These are phyloP conservation scores for Caracal caracal DNA, from an alignment of 2,113 vertebrate species.

Conservation along the genomic window DNA sequence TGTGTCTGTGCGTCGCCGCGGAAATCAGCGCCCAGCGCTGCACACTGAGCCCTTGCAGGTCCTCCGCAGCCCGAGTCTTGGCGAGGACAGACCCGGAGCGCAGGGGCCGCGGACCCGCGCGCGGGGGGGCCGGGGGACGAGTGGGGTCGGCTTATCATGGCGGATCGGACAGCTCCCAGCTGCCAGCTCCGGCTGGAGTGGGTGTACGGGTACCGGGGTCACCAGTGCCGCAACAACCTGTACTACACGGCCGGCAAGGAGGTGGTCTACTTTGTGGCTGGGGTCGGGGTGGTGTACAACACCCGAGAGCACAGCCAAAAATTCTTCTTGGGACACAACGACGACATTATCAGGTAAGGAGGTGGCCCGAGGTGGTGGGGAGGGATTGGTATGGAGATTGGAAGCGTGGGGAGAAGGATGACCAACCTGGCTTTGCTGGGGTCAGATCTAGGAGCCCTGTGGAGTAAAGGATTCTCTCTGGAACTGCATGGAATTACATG, in stretches of 20 bases:
- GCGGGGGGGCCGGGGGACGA: slow-evolving; percentile 50
- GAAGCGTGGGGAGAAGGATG: background rate
- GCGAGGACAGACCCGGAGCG: slow-evolving; percentile 10
- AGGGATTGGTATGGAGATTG: background rate
- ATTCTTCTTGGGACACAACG: slow-evolving; percentile 99
- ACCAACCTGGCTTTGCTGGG: background rate
- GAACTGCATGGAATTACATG: background rate
- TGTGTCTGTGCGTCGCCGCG: slow-evolving; percentile 69
- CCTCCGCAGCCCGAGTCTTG: slow-evolving; percentile 66
- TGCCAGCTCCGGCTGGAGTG: slow-evolving; percentile 97
- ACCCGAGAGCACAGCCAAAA: slow-evolving; percentile 97
- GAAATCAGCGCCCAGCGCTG: slow-evolving; percentile 63
- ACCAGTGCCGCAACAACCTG: slow-evolving; percentile 99
- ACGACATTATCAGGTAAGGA: slow-evolving; percentile 98
- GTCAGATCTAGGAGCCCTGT: background rate
- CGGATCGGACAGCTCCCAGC: slow-evolving; percentile 96
- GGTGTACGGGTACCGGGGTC: slow-evolving; percentile 98
- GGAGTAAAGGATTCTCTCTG: background rate
- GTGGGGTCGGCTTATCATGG: slow-evolving; percentile 88
- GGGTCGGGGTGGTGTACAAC: slow-evolving; percentile 98
- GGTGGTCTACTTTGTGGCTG: slow-evolving; percentile 98
- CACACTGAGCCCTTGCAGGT: slow-evolving; percentile 80
- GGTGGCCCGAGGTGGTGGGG: background rate
- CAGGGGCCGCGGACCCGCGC: slow-evolving; percentile 55
- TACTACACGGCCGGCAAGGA: slow-evolving; percentile 98